A percentile compares a stretch with the other conserved stretches of the same genome.
These are phyloP conservation scores for Aporophyla nigra DNA, from an alignment of 2,888 invertebrate genomes.

Conservation along the genomic window DNA sequence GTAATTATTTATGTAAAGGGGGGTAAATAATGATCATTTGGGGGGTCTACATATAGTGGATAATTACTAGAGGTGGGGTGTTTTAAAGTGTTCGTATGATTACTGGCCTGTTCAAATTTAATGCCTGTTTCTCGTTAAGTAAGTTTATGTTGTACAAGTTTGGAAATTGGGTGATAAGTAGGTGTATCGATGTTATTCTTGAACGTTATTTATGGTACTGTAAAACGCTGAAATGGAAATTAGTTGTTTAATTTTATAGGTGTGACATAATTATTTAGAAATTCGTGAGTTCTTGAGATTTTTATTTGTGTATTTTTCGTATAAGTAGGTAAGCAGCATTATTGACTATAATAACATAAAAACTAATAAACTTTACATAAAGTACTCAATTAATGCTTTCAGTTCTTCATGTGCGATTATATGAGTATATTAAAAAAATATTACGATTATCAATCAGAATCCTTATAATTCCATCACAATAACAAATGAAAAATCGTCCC, in stretches of 20 bases:
- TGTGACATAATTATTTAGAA: slow-evolving; percentile 6
- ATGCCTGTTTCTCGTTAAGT: slow-evolving; percentile 81
- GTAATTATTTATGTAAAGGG: slow-evolving; percentile 55
- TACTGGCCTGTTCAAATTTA: slow-evolving; percentile 89
- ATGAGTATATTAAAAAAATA: too few relatives aligned
- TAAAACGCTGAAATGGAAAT: neutral
- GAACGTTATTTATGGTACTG: slow-evolving; percentile 36
- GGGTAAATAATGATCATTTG: slow-evolving; percentile 57
- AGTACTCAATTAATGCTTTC: neutral
- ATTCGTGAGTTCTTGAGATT: neutral
- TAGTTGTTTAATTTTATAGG: slow-evolving; percentile 30
- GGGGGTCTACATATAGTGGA: slow-evolving; percentile 76
- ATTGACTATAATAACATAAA: neutral
- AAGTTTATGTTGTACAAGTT: slow-evolving; percentile 78
- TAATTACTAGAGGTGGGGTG: slow-evolving; percentile 81
- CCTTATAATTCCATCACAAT: slow-evolving; percentile 3
- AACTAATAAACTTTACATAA: neutral
- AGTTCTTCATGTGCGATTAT: too few relatives aligned
- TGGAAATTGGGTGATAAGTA: slow-evolving; percentile 77
- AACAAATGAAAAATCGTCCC: slow-evolving; percentile 43
- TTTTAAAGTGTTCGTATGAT: slow-evolving; percentile 89
- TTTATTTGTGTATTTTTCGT: neutral
- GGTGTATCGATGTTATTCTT: slow-evolving; percentile 57
- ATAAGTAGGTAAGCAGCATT: neutral
- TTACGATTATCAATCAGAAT: neutral